Evolutionary conservation across 2,888 invertebrate species (phyloP).

Genomic region (Drosophila neotestacea): DNA sequence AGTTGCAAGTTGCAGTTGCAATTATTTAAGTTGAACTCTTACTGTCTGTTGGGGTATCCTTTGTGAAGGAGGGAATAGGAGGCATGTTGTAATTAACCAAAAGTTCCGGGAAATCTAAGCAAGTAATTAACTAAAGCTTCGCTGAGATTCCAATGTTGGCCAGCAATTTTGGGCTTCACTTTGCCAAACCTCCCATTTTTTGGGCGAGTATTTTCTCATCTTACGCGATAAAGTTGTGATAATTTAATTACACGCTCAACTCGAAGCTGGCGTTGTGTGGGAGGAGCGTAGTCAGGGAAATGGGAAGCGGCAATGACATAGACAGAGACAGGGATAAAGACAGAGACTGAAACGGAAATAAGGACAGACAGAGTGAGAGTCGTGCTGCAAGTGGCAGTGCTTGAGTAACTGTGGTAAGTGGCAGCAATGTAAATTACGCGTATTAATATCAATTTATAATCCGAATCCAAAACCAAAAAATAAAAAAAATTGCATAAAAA

Average conservation of each 20-base stretch:
- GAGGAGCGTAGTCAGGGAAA: conserved; percentile 10
- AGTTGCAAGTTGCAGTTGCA: conserved; percentile 6
- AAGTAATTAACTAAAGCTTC: conserved; percentile 59
- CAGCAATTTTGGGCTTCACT: conserved; percentile 23
- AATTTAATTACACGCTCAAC: conserved; percentile 69
- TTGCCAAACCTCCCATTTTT: neutral
- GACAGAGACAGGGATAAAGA: conserved; percentile 14
- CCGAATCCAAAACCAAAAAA: conserved; percentile 60
- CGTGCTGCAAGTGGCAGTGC: conserved; percentile 28
- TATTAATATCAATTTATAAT: conserved; percentile 76
- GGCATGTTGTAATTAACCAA: conserved; percentile 52
- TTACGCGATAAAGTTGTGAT: conserved; percentile 63
- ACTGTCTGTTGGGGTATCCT: neutral
- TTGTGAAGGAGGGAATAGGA: conserved; percentile 7
- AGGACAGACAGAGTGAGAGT: conserved; percentile 4
- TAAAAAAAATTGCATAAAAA: conserved; percentile 9
- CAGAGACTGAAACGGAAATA: conserved; percentile 5
- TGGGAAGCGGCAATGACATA: conserved; percentile 1
- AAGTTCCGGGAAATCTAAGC: conserved; percentile 54
- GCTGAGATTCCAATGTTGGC: conserved; percentile 39
- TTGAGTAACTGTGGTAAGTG: conserved; percentile 50
- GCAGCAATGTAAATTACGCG: conserved; percentile 68
- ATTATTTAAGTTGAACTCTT: conserved; percentile 6
- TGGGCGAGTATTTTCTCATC: conserved; percentile 39
- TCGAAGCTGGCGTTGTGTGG: conserved; percentile 37